Evolutionary conservation across 92 coral and sea anemone species (phyloP), one percentile per base, ranked within the genome.

Genomic region (Blastomussa wellsi): DNA sequence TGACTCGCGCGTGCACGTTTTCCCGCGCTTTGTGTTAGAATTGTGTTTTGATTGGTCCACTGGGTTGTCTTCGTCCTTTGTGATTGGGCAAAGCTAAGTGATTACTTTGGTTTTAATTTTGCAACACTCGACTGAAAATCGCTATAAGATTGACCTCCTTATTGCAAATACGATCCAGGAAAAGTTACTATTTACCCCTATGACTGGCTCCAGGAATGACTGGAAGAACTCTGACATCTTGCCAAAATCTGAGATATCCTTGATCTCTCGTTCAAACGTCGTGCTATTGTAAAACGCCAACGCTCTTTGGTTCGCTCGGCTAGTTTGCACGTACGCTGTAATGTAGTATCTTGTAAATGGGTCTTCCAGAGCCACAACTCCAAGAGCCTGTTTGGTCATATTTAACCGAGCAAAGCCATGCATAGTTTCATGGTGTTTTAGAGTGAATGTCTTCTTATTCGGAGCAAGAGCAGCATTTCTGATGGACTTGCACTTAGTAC

Each of bases 141-240:
- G n/a, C n/a, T n/a, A n/a, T n/a, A n/a, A n/a, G n/a, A n/a, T n/a
- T n/a, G n/a, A n/a, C n/a, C n/a, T n/a, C n/a, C n/a, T n/a, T n/a
- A n/a, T n/a, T n/a, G n/a, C n/a, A n/a, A n/a, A n/a, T n/a, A n/a
- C n/a, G n/a, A n/a, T n/a, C n/a, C n/a, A n/a, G n/a, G n/a, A n/a
- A n/a, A n/a, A n/a, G n/a, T n/a, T n/a, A n/a, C n/a, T 79, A 74
- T 44, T 73, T 60, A 82, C 87, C 52, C 87, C 87, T 37, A 83
- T 33, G 2, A 11, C 59, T 15, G 59, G 87, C 44, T 83, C 80
- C 44, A 83, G n/a, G 8, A 32, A 26, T 4, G 87, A 57, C 74
- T 76, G 79, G 32, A 83, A 83, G 48, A 57, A 83, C 35, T 66
- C 32, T 31, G 87, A 36, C 33, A 74, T 15, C 24, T 1, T n/a